Base-by-base conservation (phyloP, 2,888 invertebrate species). In the Tinea semifulvella region DNA sequence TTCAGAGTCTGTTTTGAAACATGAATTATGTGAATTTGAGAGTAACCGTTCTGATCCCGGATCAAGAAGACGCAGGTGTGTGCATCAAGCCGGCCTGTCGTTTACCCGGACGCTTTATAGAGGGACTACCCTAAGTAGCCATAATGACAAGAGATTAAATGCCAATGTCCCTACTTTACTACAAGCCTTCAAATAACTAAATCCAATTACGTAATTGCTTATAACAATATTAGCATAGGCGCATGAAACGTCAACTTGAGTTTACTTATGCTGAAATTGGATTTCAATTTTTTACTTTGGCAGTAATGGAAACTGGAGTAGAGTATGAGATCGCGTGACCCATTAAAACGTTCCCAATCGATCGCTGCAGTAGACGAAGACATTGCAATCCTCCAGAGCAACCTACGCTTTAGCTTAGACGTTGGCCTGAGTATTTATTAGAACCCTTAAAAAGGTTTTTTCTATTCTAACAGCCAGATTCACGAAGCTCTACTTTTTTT, bases 11-110 rank as follows among this genome's bases (percentile, higher is more conserved):
- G n/a, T n/a, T n/a, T n/a, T n/a, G n/a, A n/a, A n/a, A n/a, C n/a
- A n/a, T n/a, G n/a, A n/a, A n/a, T n/a, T n/a, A n/a, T n/a, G n/a
- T n/a, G n/a, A n/a, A n/a, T n/a, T n/a, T n/a, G n/a, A n/a, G n/a
- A n/a, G n/a, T n/a, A n/a, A n/a, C n/a, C n/a, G n/a, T 63, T 62
- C 48, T 50, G 51, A 63, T 63, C 61, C 64, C 55, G 66, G 63
- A 66, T 67, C 65, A 65, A 19, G 54, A 25, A 53, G 63, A 56
- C 66, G 57, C 69, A 68, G 68, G 69, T 69, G 68, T 49, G 47
- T 53, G 51, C 31, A 31, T 48, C 49, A 51, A 47, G 50, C 58
- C 58, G 52, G 57, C 57, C 52, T 63, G 64, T 65, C 63, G 63
- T 66, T 63, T 61, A 53, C 57, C 58, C 54, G 54, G 55, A 58